phyloP scores from a whole-genome alignment of 2,113 vertebrate species.

The Tachycineta bicolor region DNA sequence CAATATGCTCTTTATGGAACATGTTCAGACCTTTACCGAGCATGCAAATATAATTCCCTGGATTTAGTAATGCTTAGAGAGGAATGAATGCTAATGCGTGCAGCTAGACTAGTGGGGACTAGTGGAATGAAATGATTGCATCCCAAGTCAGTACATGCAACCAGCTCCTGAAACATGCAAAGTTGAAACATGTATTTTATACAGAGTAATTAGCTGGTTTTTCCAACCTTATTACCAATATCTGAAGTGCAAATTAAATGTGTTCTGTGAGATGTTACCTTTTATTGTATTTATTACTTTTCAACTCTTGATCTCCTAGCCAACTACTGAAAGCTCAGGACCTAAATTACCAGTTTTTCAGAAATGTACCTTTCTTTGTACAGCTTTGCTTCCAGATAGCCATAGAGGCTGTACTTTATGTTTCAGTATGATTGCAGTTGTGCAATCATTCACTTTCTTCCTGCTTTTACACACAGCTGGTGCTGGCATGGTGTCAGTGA shows the following conservation, averaged over 20 bases:
- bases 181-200: background rate
- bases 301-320: background rate
- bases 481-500: background rate
- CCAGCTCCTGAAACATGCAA: background rate
- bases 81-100: background rate
- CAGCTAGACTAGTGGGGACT: background rate
- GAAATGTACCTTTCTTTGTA: background rate
- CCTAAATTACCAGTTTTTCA: background rate
- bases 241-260: background rate
- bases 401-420: background rate
- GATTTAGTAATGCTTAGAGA: background rate
- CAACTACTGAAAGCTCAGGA: background rate
- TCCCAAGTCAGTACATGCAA: background rate
- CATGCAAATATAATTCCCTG: background rate
- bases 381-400: background rate
- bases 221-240: background rate
- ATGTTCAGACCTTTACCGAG: background rate
- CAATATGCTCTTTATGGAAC: background rate
- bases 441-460: background rate
- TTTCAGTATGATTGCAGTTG: background rate
- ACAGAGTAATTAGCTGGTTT: fast-evolving
- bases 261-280: background rate
- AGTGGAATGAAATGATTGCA: background rate
- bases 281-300: background rate
- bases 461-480: background rate